phyloP scores from a whole-genome alignment of 2,888 invertebrate species.

The Octonoba sinensis region DNA sequence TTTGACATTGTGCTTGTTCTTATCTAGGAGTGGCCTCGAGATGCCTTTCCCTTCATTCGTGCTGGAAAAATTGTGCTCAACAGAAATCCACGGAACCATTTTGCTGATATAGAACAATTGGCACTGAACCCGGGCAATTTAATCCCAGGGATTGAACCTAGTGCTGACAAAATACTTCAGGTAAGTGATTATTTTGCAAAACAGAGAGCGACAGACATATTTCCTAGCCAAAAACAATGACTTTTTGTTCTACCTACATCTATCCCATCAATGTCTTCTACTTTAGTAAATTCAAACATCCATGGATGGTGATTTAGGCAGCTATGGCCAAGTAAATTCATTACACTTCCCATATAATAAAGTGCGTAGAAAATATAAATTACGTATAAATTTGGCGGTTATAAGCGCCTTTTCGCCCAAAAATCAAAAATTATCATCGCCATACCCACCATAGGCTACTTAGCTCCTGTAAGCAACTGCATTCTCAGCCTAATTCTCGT shows the following conservation, averaged over 20 bases:
- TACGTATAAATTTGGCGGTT: too few species aligned
- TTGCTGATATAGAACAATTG: slow-evolving; percentile 92
- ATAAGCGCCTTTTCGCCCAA: too few species aligned
- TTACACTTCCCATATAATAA: too few species aligned
- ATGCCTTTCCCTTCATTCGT: slow-evolving; percentile 87
- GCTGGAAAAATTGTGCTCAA: slow-evolving; percentile 89
- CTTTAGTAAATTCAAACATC: neutral
- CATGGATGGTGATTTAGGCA: too few species aligned
- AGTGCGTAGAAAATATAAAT: too few species aligned
- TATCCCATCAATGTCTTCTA: neutral
- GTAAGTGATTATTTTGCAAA: slow-evolving; percentile 66
- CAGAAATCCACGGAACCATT: slow-evolving; percentile 91
- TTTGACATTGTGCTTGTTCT: neutral
- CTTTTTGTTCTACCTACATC: neutral
- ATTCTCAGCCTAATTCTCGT: too few species aligned
- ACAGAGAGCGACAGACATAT: neutral
- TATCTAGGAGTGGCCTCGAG: slow-evolving; percentile 84
- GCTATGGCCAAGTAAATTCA: too few species aligned
- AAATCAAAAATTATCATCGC: too few species aligned
- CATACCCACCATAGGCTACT: too few species aligned
- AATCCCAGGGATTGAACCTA: slow-evolving; percentile 92
- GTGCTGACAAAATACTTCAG: slow-evolving; percentile 92
- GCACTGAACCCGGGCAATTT: slow-evolving; percentile 92
- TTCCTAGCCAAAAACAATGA: neutral
- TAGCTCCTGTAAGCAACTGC: too few species aligned